Evolutionary conservation across 2,888 invertebrate genomes (phyloP), one percentile per base, ranked within the genome.

Genomic region (Synanthedon formicaeformis): DNA sequence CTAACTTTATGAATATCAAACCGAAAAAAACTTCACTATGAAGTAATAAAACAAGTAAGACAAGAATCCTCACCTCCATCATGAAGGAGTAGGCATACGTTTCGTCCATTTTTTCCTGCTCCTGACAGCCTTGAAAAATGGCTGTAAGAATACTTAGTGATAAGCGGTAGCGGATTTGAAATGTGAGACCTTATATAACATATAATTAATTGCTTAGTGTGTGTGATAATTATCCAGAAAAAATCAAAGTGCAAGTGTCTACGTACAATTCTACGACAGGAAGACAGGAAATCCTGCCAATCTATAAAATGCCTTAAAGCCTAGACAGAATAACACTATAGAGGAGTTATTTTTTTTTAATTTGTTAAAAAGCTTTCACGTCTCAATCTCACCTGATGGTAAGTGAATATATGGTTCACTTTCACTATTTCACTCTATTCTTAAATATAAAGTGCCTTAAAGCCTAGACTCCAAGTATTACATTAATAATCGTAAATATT

Each of bases 51-150:
- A 53, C 51, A 50, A 40, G 49, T 27, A 50, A 48, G 52, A 50
- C 50, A 40, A 27, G 45, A 45, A 52, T 50, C 48, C 52, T 53
- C 16, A 53, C 56, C 51, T 50, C 60, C 59, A 54, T 57, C 59
- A 56, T 57, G 60, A 60, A 59, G 49, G 55, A 63, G 62, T 55
- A 56, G 59, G 57, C 66, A 60, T 65, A 63, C 58, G 58, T 62
- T 64, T 59, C 60, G 56, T 58, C 55, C 59, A 49, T 67, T 71
- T 75, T 73, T 72, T 69, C 66, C 62, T 59, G 60, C 60, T 60
- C 57, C 56, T 67, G 72, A 69, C 71, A 72, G 69, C 60, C 64
- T 61, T 70, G 70, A 66, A 66, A 71, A 71, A 73, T 68, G 60
- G 60, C 64, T 59, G 41, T 40, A 50, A 12, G 34, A 34, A 49